These are phyloP conservation scores for Microctenopoma lineatum DNA, from an alignment of 2,797 vertebrate genomes.

Conservation along the genomic window DNA sequence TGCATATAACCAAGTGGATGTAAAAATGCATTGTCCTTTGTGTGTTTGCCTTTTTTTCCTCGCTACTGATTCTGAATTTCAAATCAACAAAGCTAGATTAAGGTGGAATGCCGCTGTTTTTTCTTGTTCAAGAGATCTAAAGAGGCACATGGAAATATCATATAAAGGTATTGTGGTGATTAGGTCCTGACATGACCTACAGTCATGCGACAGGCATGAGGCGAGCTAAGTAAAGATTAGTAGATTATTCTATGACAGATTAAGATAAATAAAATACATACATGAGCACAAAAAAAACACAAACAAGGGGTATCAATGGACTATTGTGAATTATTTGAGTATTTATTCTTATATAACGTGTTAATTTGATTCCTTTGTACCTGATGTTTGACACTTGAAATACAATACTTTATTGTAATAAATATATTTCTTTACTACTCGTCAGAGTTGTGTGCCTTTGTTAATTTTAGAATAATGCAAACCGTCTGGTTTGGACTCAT, in stretches of 20 bases:
- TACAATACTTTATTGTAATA: no score
- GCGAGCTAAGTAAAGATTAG: not conserved
- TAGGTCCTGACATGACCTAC: conserved; percentile 14
- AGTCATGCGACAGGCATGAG: conserved; percentile 26
- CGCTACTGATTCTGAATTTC: no score
- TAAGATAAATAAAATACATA: conserved; percentile 5
- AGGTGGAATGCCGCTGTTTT: no score
- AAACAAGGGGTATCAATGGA: conserved; percentile 2
- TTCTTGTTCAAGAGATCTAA: not conserved
- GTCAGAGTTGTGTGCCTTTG: not conserved
- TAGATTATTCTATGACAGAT: not conserved
- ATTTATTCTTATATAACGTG: no score
- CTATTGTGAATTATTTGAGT: not conserved
- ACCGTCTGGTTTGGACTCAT: conserved; percentile 20
- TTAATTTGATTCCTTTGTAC: no score
- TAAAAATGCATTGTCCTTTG: no score
- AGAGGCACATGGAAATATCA: not conserved
- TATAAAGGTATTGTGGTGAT: not conserved
- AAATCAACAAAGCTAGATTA: not conserved
- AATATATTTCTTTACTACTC: no score
- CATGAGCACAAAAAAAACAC: not conserved
- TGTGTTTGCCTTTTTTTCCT: no score
- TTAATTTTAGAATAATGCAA: conserved; percentile 7
- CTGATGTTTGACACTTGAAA: no score
- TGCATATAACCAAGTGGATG: no score